Conservation (phyloP, 2,888 invertebrate species). For the Chalcosyrphus nemorum region DNA sequence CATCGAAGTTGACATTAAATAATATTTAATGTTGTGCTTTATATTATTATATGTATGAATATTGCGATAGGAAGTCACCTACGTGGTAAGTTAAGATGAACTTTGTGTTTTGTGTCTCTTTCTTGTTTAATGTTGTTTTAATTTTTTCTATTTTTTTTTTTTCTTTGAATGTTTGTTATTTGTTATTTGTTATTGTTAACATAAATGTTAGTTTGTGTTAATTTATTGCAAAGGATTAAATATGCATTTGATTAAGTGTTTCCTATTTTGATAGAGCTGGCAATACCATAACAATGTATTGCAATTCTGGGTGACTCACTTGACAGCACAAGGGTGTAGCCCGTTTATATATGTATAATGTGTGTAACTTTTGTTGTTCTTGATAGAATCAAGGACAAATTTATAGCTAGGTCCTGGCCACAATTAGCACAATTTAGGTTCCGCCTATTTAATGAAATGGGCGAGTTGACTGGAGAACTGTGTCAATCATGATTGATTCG, state of each 20-base stretch:
- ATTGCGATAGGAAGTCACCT: conserved; percentile 72
- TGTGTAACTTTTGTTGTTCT: no score
- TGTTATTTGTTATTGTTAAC: conserved; percentile 9
- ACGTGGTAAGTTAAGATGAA: conserved; percentile 61
- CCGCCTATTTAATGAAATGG: no score
- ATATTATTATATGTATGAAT: conserved; percentile 73
- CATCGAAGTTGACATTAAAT: conserved; percentile 68
- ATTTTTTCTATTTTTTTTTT: conserved; percentile 27
- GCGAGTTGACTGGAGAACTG: no score
- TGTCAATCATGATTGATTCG: no score
- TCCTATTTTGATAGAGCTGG: background rate
- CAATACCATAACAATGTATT: background rate
- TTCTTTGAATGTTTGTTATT: conserved; percentile 21
- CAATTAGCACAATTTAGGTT: no score
- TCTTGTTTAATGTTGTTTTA: conserved; percentile 13
- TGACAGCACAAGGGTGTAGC: no score
- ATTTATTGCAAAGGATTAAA: conserved; percentile 12
- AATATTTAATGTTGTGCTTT: conserved; percentile 71
- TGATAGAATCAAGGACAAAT: no score
- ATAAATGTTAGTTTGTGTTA: conserved; percentile 46
- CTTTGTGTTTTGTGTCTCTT: conserved; percentile 10
- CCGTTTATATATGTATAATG: no score
- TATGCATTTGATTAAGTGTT: background rate
- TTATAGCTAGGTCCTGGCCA: no score
- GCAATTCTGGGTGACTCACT: no score